A percentile compares a stretch with the other conserved stretches of the same genome.
These are phyloP conservation scores for Sturmia bella DNA, from an alignment of 2,888 invertebrate species.

Conservation along the genomic window DNA sequence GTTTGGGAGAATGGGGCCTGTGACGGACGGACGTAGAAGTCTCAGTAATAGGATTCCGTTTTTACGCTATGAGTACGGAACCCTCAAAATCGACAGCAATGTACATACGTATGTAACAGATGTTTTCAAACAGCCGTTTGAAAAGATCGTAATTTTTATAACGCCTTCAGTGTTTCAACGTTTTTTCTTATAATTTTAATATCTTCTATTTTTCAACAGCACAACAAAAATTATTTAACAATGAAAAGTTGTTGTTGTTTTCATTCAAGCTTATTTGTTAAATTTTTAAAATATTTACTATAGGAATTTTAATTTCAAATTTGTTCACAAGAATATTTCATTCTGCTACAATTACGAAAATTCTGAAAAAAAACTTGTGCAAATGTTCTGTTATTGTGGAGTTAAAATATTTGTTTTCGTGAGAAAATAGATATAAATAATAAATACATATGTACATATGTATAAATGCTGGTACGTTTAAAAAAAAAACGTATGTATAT, in stretches of 20 bases:
- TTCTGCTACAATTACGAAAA: conserved; percentile 18
- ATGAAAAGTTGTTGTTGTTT: conserved; percentile 36
- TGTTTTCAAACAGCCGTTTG: too few relatives aligned
- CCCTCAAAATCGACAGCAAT: too few relatives aligned
- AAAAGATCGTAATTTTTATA: too few relatives aligned
- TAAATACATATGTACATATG: neutral
- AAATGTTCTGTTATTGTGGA: conserved; percentile 35
- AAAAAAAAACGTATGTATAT: too few relatives aligned
- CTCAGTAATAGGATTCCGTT: too few relatives aligned
- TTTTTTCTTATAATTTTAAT: neutral
- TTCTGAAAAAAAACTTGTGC: conserved; percentile 29
- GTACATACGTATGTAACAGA: too few relatives aligned
- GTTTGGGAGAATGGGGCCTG: too few relatives aligned
- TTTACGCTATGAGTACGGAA: too few relatives aligned
- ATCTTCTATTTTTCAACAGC: neutral
- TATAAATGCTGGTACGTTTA: neutral
- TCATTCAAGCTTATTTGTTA: conserved; percentile 33
- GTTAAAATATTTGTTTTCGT: conserved; percentile 56
- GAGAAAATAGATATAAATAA: conserved; percentile 26
- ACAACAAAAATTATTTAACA: conserved; percentile 44
- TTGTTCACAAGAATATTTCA: conserved; percentile 11
- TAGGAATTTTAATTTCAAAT: conserved; percentile 29
- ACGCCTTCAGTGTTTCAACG: too few relatives aligned
- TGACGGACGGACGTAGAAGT: too few relatives aligned
- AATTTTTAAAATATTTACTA: conserved; percentile 55